Evolutionary conservation across 2,888 invertebrate species (phyloP).

Genomic region (Acronicta aceris): DNA sequence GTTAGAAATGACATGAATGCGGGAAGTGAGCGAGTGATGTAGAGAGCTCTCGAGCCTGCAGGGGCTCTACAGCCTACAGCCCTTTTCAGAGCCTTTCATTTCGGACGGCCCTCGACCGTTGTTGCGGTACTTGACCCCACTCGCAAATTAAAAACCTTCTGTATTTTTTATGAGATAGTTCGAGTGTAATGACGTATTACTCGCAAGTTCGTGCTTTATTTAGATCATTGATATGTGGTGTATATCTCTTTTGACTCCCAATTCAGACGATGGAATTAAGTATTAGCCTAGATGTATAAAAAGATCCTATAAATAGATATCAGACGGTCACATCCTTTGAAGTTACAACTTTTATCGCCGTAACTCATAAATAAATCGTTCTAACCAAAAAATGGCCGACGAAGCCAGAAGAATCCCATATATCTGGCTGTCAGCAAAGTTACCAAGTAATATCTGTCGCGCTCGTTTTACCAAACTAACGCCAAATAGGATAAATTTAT

Average conservation of each 20-base stretch:
- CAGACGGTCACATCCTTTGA: background rate
- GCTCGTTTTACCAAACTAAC: conserved; percentile 21
- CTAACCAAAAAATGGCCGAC: conserved; percentile 15
- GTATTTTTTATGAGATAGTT: conserved; percentile 29
- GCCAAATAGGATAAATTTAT: conserved; percentile 30
- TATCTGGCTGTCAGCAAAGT: conserved; percentile 33
- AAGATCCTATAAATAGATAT: no score
- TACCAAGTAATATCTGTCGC: conserved; percentile 45
- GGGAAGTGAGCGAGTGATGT: conserved; percentile 54
- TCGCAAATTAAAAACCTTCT: conserved; percentile 61
- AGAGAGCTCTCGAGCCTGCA: conserved; percentile 43
- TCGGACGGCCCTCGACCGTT: conserved; percentile 52
- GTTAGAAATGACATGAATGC: conserved; percentile 53
- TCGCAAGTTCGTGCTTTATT: conserved; percentile 3
- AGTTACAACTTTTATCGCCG: background rate
- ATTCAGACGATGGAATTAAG: background rate
- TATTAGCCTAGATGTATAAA: background rate
- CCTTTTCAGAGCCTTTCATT: conserved; percentile 59
- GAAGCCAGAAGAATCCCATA: conserved; percentile 26
- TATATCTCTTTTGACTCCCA: background rate
- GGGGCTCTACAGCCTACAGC: conserved; percentile 37
- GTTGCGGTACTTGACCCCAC: conserved; percentile 61
- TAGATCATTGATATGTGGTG: background rate
- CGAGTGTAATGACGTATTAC: conserved; percentile 8
- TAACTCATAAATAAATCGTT: conserved; percentile 7